Evolutionary conservation across 2,113 vertebrate species (phyloP).

Genomic region (Illadopsis cleaveri): DNA sequence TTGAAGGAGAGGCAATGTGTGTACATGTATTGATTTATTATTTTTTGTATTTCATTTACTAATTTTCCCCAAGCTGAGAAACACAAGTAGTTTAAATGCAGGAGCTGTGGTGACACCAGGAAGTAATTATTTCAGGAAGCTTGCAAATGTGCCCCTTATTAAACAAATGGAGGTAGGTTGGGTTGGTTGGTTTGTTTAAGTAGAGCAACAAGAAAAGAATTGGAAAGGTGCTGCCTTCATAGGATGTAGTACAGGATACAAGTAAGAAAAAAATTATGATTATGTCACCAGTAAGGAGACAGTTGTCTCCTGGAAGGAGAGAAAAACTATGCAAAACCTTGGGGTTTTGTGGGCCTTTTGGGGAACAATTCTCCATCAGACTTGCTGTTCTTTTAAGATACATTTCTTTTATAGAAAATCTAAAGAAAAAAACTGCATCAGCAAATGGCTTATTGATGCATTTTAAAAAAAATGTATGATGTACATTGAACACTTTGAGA

Average conservation of each 20-base stretch:
- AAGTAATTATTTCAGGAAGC: neutral
- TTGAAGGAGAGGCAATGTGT: neutral
- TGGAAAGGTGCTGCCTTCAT: neutral
- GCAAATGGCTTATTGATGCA: neutral
- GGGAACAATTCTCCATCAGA: neutral
- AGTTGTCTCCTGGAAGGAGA: neutral
- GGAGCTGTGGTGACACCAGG: neutral
- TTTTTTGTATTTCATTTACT: neutral
- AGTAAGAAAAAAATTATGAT: neutral
- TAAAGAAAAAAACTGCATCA: neutral
- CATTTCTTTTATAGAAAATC: neutral
- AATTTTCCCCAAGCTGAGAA: neutral
- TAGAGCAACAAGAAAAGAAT: neutral
- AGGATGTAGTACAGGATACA: neutral
- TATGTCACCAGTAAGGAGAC: neutral
- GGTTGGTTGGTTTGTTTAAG: neutral
- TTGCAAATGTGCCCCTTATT: neutral
- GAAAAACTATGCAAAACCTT: neutral
- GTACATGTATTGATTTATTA: neutral
- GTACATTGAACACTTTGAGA: neutral
- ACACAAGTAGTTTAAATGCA: neutral
- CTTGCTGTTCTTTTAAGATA: neutral
- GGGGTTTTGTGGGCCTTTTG: neutral
- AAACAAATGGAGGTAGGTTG: neutral
- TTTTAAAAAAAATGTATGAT: rapidly evolving